Conservation (phyloP, 2,113 vertebrate species). For the Carlito syrichta region DNA sequence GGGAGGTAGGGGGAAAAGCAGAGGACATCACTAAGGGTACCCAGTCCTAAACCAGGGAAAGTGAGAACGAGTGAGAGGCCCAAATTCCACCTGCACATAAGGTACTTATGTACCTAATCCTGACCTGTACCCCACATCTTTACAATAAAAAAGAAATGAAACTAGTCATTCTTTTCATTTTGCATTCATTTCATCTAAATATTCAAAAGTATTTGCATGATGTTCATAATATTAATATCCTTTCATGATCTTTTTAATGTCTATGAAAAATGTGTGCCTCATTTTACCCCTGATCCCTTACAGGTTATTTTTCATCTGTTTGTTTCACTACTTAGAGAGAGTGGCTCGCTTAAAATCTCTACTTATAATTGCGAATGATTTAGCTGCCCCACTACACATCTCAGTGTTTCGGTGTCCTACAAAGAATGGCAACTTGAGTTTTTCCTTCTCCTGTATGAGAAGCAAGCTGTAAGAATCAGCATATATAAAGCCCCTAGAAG, state of each 20-base stretch:
- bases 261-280: neutral
- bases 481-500: neutral
- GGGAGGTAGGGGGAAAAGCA: too few species aligned
- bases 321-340: neutral
- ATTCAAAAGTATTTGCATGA: neutral
- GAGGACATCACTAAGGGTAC: too few species aligned
- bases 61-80: too few species aligned
- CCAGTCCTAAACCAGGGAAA: too few species aligned
- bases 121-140: too few species aligned
- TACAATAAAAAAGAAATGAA: too few species aligned
- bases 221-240: neutral
- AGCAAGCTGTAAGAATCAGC: neutral
- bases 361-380: too few species aligned
- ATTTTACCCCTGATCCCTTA: neutral
- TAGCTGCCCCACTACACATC: neutral
- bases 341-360: neutral
- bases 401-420: accelerated
- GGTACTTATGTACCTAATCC: too few species aligned
- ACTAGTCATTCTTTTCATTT: neutral
- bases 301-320: neutral
- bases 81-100: too few species aligned
- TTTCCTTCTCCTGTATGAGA: too few species aligned
- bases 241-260: neutral
- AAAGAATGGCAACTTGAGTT: neutral
- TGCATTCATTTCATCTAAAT: neutral